These are phyloP conservation scores for Pammene aurita DNA, from an alignment of 2,888 invertebrate species.

Conservation along the genomic window DNA sequence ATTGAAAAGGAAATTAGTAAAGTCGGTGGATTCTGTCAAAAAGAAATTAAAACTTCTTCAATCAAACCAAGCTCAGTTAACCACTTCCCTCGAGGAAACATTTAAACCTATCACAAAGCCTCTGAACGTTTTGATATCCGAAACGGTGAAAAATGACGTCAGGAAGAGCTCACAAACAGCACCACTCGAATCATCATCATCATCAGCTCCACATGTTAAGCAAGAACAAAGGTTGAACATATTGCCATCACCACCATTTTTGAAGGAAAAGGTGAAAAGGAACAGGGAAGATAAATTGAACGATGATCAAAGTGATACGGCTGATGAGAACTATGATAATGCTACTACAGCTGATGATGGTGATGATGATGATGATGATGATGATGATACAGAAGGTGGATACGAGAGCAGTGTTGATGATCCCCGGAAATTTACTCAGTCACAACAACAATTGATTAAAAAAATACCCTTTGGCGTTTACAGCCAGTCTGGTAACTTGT, in stretches of 20 bases:
- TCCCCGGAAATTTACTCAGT: background rate
- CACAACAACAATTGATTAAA: background rate
- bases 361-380: slow-evolving; percentile 1
- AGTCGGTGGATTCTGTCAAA: background rate
- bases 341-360: background rate
- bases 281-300: background rate
- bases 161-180: background rate
- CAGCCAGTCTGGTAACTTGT: background rate
- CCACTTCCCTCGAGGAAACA: background rate
- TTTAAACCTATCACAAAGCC: slow-evolving; percentile 1
- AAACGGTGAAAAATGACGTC: background rate
- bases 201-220: too few species aligned
- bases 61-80: background rate
- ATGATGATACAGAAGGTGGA: background rate
- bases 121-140: background rate
- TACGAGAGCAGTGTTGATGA: background rate
- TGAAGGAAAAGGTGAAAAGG: too few species aligned
- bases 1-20: background rate
- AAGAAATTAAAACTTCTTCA: background rate
- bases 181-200: background rate
- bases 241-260: background rate
- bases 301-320: background rate
- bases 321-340: background rate
- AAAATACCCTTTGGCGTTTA: background rate
- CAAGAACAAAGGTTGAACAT: too few species aligned